Evolutionary conservation across 1,140 invertebrate species (phyloP), one percentile per base, ranked within the genome.

Genomic region (Physella acuta): DNA sequence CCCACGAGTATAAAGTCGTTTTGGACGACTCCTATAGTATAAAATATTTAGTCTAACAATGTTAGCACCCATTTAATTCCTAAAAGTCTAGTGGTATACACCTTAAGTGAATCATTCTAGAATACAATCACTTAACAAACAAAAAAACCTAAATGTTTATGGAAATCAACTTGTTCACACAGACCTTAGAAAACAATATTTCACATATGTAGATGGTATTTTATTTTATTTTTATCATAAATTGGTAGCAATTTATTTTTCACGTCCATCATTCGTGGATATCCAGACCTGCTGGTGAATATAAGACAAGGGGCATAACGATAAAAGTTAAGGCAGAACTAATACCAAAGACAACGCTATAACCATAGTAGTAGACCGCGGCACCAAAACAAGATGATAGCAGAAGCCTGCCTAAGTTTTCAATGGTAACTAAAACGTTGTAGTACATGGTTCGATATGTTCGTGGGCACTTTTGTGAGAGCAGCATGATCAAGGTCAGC

Each of bases 391-490:
- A 20, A 5, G 56, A 3, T 30, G 30, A 17, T 4, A 24, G 17
- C 1, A 58, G 1, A 1, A 58, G 56, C n/a, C 56, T 2, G 11
- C 56, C 56, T 5, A 34, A 30, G 14, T 34, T 33, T 16, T 58
- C 56, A 31, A 30, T 16, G 1, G 56, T 58, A 34, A 34, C 56
- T n/a, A 58, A n/a, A 1, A 58, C 30, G 8, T 30, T 58, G 30
- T 58, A 58, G 31, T 58, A 34, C 30, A 30, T 58, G 20, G 56
- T 58, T 1, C 56, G 30, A 34, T 58, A 58, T 34, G 17, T 58
- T 14, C 31, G 56, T 0, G 56, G 56, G 30, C 33, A 30, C 31
- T 3, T 58, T n/a, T 58, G 56, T 3, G 56, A 58, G 1, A 58
- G 56, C 17, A 34, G 56, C 56, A 58, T 58, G 3, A 58, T 58